phyloP scores from a whole-genome alignment of 1,140 invertebrate genomes.

The Drosophila oshimai region DNA sequence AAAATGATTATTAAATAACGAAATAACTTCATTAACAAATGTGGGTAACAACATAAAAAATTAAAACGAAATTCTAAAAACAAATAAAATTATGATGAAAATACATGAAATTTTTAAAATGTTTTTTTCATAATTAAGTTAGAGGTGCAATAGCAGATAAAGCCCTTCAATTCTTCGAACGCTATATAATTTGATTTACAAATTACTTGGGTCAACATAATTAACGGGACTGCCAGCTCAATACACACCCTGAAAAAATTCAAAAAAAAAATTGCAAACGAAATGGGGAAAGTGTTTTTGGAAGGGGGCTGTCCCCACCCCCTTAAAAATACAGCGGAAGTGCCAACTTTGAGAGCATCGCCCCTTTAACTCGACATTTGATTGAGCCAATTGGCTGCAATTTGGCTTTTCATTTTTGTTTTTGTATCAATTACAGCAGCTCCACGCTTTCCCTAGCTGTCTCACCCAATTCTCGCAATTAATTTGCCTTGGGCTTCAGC shows the following conservation, averaged over 20 bases:
- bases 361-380: conserved; percentile 27
- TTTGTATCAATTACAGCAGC: conserved; percentile 58
- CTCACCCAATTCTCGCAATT: conserved; percentile 67
- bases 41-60: too few species aligned
- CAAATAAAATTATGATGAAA: too few species aligned
- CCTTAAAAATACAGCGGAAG: conserved; percentile 32
- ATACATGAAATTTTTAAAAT: neutral
- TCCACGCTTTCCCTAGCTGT: conserved; percentile 10
- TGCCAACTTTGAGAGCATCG: conserved; percentile 39
- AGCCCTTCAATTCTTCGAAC: neutral
- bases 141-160: neutral
- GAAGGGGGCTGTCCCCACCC: neutral
- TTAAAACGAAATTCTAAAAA: too few species aligned
- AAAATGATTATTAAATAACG: too few species aligned
- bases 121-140: neutral
- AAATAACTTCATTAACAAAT: too few species aligned
- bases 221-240: conserved; percentile 52
- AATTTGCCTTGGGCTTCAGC: conserved; percentile 72
- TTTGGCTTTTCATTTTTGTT: conserved; percentile 26
- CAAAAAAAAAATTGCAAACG: neutral
- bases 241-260: conserved; percentile 1
- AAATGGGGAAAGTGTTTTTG: neutral
- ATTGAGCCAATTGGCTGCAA: conserved; percentile 74
- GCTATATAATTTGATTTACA: conserved; percentile 55
- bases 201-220: conserved; percentile 69